Base-by-base conservation (phyloP, 2,888 invertebrate genomes). In the Caenorhabditis imperialis region DNA sequence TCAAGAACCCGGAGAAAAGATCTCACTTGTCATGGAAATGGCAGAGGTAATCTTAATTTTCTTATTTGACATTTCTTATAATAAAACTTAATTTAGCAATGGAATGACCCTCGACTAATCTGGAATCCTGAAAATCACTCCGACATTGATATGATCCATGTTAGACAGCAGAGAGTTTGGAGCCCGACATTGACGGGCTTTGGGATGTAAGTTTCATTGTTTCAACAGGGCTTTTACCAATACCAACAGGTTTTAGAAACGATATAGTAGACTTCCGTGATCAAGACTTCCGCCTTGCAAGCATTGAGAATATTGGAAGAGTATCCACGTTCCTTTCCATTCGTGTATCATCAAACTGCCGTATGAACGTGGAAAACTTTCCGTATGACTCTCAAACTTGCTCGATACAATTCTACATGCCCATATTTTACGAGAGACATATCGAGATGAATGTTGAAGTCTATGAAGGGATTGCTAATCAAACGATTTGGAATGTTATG, bases 341-440 rank as follows among this genome's bases (percentile, higher is more conserved):
- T 16, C 44, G 18, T 27, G 30, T 60, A n/a, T 53, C 69, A 1
- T 18, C 30, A 1, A 57, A 50, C 6, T 70, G 69, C 23, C 53
- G 54, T 3, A 45, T 70, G 54, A n/a, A 60, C 1, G 67, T 67
- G 18, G 14, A 14, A 10, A 23, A 35, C 12, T 70, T 70, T 23
- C 70, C 70, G 25, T 70, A 55, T 23, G 70, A 70, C 25, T 35
- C 54, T 10, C 70, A 70, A 42, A 55, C 48, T 2, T 70, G 70
- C 18, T 3, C 3, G 8, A 40, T 70, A 27, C 61, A 50, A 6
- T 55, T 61, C 20, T 54, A 35, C 22, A 14, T 61, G 16, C 70
- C 70, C 3, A 25, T 55, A 3, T 70, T 54, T 38, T 25, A 40
- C 22, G 12, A 16, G 14, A 27, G 22, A 35, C 18, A 48, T 10